Evolutionary conservation across 2,888 invertebrate species (phyloP), one percentile per base, ranked within the genome.

Genomic region (Flexamia atlantica): DNA sequence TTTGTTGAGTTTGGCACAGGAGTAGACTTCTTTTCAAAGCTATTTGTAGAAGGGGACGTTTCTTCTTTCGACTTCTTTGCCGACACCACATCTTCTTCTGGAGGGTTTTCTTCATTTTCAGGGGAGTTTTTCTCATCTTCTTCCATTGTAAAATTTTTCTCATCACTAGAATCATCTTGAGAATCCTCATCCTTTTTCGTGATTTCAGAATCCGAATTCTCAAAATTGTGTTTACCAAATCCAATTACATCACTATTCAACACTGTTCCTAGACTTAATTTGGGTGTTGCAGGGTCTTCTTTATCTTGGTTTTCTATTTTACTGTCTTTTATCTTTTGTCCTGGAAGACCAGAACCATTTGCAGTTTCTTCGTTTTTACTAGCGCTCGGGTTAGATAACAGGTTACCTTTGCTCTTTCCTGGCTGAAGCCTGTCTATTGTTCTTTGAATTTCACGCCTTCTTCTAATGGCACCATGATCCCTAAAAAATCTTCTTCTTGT

Each of bases 371-470:
- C 87, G 32, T 89, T 85, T 84, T 83, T 72, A 17, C 64, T 50
- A 20, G 83, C 94, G 91, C 74, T 36, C 12, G 82, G 68, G 89
- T 95, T 96, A 53, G 95, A 93, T 32, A 97, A 91, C 25, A 97
- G 91, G 90, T 97, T 97, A 0, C 97, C 97, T 91, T 97, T 97
- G 88, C 96, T 95, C 90, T 97, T 97, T 0, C 97, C 97, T 0
- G 96, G 96, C 88, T 97, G 97, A 80, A 97, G 90, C 83, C 97
- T 92, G 87, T 97, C 96, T 87, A 97, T 97, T 0, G 96, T 96
- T 86, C 96, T 92, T 89, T 96, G 95, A 85, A 95, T 92, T 90
- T 96, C 96, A 85, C 95, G 91, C 85, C 91, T 89, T 86, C 94
- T 91, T 88, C 92, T 93, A 88, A 88, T 92, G 82, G 84, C 90